Base-by-base conservation (phyloP, 2,797 vertebrate genomes). In the Pithecia hirsuta region DNA sequence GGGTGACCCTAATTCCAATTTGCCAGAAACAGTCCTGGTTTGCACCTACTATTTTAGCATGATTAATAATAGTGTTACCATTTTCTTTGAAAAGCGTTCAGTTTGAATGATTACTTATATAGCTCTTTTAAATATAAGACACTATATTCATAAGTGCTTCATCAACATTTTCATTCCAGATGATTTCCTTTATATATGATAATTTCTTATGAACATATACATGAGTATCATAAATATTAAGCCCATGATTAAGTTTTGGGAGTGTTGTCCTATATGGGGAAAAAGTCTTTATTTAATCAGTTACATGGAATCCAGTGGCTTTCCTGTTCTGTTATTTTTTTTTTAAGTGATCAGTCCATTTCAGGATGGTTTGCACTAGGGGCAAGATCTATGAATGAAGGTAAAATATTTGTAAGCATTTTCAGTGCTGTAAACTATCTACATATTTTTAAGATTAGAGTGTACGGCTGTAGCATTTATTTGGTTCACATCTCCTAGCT, bases 331-430 rank as follows among this genome's bases (percentile, higher is more conserved):
- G 2, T 22, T n/a, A 9, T 90, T 67, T 17, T 28, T 50, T 52
- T 67, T 39, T 20, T 41, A 90, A 44, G 2, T 22, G 0, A 61
- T 83, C 28, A 48, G 24, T 39, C 5, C 6, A 57, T 59, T 50
- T 44, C 8, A 1, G 33, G 55, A 13, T 48, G 9, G 2, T 13
- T 1, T 39, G n/a, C 2, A 12, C 33, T 28, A 28, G 9, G 2
- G 30, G n/a, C n/a, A 39, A 64, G 13, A 33, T 67, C 59, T 22
- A 4, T 46, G 8, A 46, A 78, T 52, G 11, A 67, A 30, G 24
- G 17, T 14, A 50, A 50, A 17, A 64, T 67, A n/a, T 80, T 10
- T 80, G n/a, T 39, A 15, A 33, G n/a, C 22, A 19, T 41, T 52
- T 48, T 39, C 8, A 19, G 13, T 41, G 13, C n/a, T 24, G 1